These are phyloP conservation scores for Spinus pinus DNA, from an alignment of 2,797 vertebrate genomes.

Conservation along the genomic window DNA sequence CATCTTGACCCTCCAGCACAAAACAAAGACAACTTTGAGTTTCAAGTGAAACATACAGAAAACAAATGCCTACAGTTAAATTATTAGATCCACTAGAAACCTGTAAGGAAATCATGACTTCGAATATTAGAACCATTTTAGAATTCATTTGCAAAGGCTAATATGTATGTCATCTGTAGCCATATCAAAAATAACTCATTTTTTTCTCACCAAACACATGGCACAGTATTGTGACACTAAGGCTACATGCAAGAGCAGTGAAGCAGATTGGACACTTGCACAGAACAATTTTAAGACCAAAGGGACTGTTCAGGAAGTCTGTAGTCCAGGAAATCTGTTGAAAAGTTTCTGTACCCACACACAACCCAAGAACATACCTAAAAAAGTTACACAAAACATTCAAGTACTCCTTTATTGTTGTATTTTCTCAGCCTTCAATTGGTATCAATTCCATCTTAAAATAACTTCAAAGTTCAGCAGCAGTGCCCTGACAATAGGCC, in stretches of 20 bases:
- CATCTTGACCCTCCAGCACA: neutral
- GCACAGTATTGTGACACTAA: neutral
- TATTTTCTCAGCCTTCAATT: neutral
- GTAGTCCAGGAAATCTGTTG: neutral
- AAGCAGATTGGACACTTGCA: neutral
- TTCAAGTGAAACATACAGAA: neutral
- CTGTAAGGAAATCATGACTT: neutral
- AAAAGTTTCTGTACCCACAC: slow-evolving; percentile 8
- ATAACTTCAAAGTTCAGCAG: slow-evolving; percentile 28
- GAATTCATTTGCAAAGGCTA: neutral
- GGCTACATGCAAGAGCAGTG: neutral
- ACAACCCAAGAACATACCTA: neutral
- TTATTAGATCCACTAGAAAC: neutral
- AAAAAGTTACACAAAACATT: neutral
- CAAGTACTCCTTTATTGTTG: neutral
- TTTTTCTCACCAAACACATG: neutral
- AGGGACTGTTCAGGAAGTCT: neutral
- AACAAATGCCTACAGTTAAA: neutral
- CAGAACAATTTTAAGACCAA: neutral
- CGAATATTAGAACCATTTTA: neutral
- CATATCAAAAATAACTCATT: neutral
- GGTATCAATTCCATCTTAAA: slow-evolving; percentile 16
- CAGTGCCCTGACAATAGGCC: slow-evolving; percentile 10
- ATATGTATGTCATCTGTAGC: neutral
- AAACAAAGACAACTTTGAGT: neutral